A percentile compares a stretch with the other conserved stretches of the same genome.
Evolutionary conservation across 2,888 invertebrate genomes (phyloP).

Genomic region (Nymphalis polychloros): DNA sequence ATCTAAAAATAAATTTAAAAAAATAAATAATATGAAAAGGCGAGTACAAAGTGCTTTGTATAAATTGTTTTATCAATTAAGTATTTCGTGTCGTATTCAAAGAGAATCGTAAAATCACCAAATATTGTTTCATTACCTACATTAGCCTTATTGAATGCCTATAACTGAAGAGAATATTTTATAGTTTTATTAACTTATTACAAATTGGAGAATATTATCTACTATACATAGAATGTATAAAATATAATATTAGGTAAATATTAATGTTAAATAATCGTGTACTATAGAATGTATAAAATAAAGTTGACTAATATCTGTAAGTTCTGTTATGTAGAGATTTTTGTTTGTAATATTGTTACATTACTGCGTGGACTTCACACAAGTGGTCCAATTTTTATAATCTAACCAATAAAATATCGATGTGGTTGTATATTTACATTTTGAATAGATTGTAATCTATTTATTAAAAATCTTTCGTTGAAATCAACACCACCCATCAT

Average conservation of each 20-base stretch:
- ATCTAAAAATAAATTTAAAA: slow-evolving; percentile 33
- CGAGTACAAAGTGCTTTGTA: slow-evolving; percentile 80
- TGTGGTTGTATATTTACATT: slow-evolving; percentile 82
- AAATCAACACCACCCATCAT: slow-evolving; percentile 60
- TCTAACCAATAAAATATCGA: slow-evolving; percentile 82
- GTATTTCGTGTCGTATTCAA: slow-evolving; percentile 65
- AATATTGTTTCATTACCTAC: slow-evolving; percentile 79
- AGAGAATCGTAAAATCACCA: slow-evolving; percentile 70
- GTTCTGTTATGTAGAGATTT: slow-evolving; percentile 82
- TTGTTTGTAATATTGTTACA: slow-evolving; percentile 82
- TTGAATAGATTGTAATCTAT: slow-evolving; percentile 80
- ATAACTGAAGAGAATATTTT: slow-evolving; percentile 79
- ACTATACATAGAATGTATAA: slow-evolving; percentile 80
- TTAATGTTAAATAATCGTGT: slow-evolving; percentile 79
- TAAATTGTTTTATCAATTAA: slow-evolving; percentile 58
- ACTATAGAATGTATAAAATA: slow-evolving; percentile 80
- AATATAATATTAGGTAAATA: slow-evolving; percentile 72
- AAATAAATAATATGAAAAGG: slow-evolving; percentile 51
- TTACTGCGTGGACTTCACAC: slow-evolving; percentile 75
- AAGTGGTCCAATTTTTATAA: slow-evolving; percentile 81
- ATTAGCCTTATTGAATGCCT: slow-evolving; percentile 80
- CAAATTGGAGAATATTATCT: slow-evolving; percentile 77
- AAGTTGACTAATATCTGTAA: slow-evolving; percentile 81
- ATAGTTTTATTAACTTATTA: slow-evolving; percentile 82
- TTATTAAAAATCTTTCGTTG: slow-evolving; percentile 78